Evolutionary conservation across 2,888 invertebrate species (phyloP).

Genomic region (Ectemnius cavifrons): DNA sequence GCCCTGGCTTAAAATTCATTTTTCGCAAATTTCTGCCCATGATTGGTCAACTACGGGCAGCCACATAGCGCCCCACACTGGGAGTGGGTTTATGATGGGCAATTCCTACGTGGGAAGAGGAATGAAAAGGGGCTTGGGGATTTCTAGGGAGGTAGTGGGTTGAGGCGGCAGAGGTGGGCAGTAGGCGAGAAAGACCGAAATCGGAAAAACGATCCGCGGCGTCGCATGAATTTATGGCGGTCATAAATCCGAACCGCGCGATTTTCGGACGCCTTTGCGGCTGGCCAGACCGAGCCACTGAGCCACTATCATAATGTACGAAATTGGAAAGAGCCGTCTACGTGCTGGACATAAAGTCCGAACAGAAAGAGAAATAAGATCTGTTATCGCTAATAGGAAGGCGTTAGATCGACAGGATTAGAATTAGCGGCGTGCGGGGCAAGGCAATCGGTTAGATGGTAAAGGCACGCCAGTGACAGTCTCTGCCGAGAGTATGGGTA

Average conservation of each 20-base stretch:
- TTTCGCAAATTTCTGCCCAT: too few relatives aligned
- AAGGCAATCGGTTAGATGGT: background rate
- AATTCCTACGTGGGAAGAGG: too few relatives aligned
- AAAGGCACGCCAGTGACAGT: background rate
- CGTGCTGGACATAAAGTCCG: slow-evolving; percentile 12
- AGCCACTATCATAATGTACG: slow-evolving; percentile 1
- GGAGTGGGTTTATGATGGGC: too few relatives aligned
- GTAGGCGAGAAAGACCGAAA: slow-evolving; percentile 55
- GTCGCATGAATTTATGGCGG: slow-evolving; percentile 75
- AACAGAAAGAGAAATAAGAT: too few relatives aligned
- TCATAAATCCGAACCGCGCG: slow-evolving; percentile 71
- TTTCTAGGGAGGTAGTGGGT: slow-evolving; percentile 11
- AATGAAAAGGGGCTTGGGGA: background rate
- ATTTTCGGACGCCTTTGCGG: slow-evolving; percentile 61
- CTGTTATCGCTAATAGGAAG: too few relatives aligned
- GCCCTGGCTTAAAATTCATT: too few relatives aligned
- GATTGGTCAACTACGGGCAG: too few relatives aligned
- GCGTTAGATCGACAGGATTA: too few relatives aligned
- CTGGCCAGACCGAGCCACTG: slow-evolving; percentile 1
- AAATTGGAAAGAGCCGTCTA: slow-evolving; percentile 43
- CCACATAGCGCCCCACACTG: too few relatives aligned
- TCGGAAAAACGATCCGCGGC: slow-evolving; percentile 69
- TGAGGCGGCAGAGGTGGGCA: slow-evolving; percentile 41
- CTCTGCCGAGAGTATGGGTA: background rate
- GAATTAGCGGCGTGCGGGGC: background rate